Conservation (phyloP, 2,797 vertebrate species). For the Tauraco hartlaubi region DNA sequence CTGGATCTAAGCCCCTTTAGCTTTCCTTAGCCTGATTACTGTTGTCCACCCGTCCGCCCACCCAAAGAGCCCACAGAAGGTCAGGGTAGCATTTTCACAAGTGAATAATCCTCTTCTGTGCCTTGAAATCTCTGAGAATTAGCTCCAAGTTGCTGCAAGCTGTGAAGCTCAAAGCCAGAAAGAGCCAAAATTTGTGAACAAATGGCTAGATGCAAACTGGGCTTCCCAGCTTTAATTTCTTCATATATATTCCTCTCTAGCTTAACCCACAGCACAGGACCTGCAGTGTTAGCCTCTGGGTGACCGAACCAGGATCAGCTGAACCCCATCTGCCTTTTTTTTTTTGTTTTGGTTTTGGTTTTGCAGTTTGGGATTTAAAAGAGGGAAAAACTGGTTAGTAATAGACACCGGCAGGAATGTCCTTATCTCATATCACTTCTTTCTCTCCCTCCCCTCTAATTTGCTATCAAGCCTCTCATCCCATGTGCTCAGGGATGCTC, state of each 20-base stretch:
- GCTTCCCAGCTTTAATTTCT: neutral
- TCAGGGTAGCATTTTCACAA: conserved; percentile 4
- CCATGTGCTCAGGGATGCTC: rapidly evolving
- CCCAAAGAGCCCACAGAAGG: neutral
- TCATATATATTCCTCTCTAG: neutral
- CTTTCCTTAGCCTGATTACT: neutral
- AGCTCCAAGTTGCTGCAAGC: neutral
- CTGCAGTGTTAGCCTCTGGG: rapidly evolving
- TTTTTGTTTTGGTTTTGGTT: neutral
- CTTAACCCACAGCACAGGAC: neutral
- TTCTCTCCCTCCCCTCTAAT: neutral
- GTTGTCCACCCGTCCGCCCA: neutral
- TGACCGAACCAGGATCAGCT: neutral
- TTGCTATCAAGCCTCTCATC: rapidly evolving
- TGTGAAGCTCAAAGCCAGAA: neutral
- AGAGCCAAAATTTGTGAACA: neutral
- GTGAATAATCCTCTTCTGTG: neutral
- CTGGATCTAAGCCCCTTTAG: neutral
- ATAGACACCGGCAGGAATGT: neutral
- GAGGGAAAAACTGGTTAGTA: neutral
- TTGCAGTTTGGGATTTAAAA: neutral
- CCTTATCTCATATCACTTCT: neutral
- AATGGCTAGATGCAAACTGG: neutral
- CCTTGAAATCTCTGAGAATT: neutral
- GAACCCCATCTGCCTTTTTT: neutral